Base-by-base conservation (phyloP, 2,888 invertebrate species). In the Melinaea menophilus region DNA sequence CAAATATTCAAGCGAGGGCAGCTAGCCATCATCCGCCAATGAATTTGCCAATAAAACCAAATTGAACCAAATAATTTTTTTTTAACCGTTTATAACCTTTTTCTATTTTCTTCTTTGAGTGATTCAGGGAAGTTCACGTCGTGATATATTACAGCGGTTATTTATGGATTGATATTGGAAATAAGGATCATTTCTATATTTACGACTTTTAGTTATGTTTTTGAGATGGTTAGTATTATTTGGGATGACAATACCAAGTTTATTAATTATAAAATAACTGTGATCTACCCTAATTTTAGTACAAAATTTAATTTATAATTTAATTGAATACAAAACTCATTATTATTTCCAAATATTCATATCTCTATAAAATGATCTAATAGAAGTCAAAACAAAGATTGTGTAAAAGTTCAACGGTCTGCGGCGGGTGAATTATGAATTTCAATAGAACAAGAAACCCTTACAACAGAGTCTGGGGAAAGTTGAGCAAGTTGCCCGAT, bases 11-110 rank as follows among this genome's bases (percentile, higher is more conserved):
- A 70, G 70, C 77, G 75, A 75, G 73, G 74, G 75, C 76, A 77
- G 51, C 51, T 70, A 80, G 80, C 82, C 79, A 79, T 72, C 71
- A 69, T 80, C 79, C 80, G 62, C 80, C 87, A 84, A 87, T 85
- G 86, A 88, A 89, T 89, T 88, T 88, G 85, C 85, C 84, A 70
- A 89, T 89, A 89, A 88, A 89, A 86, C 80, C 84, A 87, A 88
- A 89, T 89, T 88, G 88, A 82, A 84, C 79, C 79, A 83, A 87
- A 88, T 89, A 89, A 88, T 88, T 87, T 83, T 79, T 70, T 79
- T 82, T 84, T n/a, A n/a, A n/a, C n/a, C n/a, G n/a, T n/a, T 85
- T 84, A 84, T 78, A 77, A 74, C 78, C 81, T 83, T 84, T 86
- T 85, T 84, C 80, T 80, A 78, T 84, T 83, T 64, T 59, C 64